Evolutionary conservation across 2,888 invertebrate species (phyloP).

Genomic region (Pycnomerus fuliginosus): DNA sequence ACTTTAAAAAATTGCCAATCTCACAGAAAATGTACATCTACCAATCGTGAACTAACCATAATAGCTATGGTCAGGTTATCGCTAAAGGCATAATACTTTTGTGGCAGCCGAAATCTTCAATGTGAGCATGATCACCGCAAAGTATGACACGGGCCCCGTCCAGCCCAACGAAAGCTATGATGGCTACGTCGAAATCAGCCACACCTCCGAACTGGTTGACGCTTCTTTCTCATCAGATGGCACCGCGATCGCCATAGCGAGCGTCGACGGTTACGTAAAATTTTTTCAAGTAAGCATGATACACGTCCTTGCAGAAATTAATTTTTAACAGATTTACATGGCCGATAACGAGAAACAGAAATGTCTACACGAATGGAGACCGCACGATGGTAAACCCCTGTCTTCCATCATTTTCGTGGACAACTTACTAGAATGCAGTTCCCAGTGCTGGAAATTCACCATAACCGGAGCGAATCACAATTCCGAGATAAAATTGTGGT

Average conservation of each 20-base stretch:
- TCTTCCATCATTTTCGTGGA: constrained; percentile 92
- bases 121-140: constrained; percentile 52
- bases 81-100: constrained; percentile 21
- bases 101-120: constrained; percentile 60
- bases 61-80: too few relatives aligned
- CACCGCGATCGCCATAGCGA: constrained; percentile 88
- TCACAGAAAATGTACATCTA: too few relatives aligned
- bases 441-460: constrained; percentile 95
- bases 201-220: constrained; percentile 70
- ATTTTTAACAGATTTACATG: constrained; percentile 68
- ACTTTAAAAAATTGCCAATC: too few relatives aligned
- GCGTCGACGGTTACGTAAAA: constrained; percentile 84
- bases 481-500: constrained; percentile 89
- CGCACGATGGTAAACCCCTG: constrained; percentile 85
- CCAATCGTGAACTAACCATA: too few relatives aligned
- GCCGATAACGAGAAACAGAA: constrained; percentile 69
- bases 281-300: constrained; percentile 76
- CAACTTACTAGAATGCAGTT: constrained; percentile 75
- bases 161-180: constrained; percentile 49
- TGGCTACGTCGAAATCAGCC: constrained; percentile 60
- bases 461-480: constrained; percentile 90
- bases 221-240: constrained; percentile 94
- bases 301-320: not conserved
- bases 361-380: constrained; percentile 91
- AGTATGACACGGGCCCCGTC: constrained; percentile 51